Evolutionary conservation across 2,888 invertebrate species (phyloP), one percentile per base, ranked within the genome.

Genomic region (Drosophila robusta): DNA sequence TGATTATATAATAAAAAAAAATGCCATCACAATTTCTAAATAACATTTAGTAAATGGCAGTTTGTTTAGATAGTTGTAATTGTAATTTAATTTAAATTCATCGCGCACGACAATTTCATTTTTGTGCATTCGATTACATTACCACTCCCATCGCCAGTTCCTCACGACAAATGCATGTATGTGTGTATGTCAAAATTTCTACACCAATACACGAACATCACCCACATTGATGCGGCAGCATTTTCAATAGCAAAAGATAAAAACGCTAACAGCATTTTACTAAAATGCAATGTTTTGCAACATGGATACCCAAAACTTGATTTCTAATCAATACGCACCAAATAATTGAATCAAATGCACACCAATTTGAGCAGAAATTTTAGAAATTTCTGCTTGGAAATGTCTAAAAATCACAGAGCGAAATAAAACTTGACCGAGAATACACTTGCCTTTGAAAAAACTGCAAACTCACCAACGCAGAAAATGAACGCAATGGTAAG

Each of bases 331-430:
- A 87, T 91, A 91, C 90, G 81, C 84, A 90, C 90, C 90, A 85
- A 78, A 69, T 79, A 74, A 77, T 75, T 74, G 64, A 75, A 70
- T 76, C 72, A 72, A 85, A 78, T 79, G 78, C 79, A 75, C 80
- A 79, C 71, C 75, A 79, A 72, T 64, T 76, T 79, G 72, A 83
- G 83, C 80, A 84, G 81, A 89, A 88, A 80, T 83, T 82, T 85
- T 77, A 60, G 16, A 77, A 82, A 88, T 80, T 86, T 80, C 86
- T 76, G 61, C 77, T 75, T 87, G 88, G 87, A 89, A 87, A 89
- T 89, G 86, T 90, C 75, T 67, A 84, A 89, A 83, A 90, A 90
- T 87, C 86, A 88, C 89, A 85, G 88, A 89, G 90, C 83, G 83
- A 79, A 80, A 78, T 79, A 89, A 82, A 90, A 88, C 85, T 86